A percentile compares a stretch with the other conserved stretches of the same genome.
phyloP scores from a whole-genome alignment of 2,113 vertebrate species.

The Megaceryle torquata region DNA sequence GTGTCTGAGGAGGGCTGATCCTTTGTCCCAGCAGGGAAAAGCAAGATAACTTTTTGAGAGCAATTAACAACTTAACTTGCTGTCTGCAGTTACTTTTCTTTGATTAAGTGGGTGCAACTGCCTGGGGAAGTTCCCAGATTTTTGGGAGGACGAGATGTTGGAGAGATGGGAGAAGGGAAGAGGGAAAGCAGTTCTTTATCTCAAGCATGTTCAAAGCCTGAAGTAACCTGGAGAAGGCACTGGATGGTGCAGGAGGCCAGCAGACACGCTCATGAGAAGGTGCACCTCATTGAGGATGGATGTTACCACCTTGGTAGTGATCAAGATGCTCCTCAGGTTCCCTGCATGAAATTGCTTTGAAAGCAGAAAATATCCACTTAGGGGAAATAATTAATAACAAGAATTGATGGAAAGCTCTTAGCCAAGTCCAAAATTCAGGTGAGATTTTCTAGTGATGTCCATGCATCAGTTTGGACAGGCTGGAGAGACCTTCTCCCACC shows the following conservation, averaged over 20 bases:
- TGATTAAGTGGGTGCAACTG: slow-evolving; percentile 18
- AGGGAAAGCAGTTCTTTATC: not conserved
- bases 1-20: not conserved
- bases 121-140: slow-evolving; percentile 1
- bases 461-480: not conserved
- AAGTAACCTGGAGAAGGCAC: not conserved
- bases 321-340: not conserved
- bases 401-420: not conserved
- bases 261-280: fast-evolving
- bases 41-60: not conserved
- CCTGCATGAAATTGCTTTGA: not conserved
- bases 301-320: not conserved
- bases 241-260: not conserved
- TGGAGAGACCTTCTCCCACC: not conserved
- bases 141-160: not conserved
- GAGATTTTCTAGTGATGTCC: not conserved
- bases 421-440: not conserved
- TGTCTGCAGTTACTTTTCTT: not conserved
- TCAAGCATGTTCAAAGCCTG: not conserved
- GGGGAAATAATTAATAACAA: not conserved
- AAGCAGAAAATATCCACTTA: not conserved
- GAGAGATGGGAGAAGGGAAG: not conserved
- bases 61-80: not conserved
- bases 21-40: not conserved
- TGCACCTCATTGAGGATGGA: not conserved